Conservation (phyloP, 2,113 vertebrate genomes). For the Mobula birostris region DNA sequence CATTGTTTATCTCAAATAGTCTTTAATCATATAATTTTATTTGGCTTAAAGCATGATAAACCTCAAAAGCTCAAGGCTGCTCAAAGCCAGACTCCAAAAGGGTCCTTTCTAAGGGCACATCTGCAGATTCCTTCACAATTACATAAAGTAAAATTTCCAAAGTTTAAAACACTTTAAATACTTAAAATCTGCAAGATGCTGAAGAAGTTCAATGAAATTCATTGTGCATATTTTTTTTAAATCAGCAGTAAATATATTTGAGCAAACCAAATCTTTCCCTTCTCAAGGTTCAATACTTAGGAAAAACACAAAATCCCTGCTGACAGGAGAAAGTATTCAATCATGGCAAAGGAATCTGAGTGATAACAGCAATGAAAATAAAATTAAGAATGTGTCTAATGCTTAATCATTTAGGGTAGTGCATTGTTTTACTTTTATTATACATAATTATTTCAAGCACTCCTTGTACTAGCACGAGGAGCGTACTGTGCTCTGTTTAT, state of each 20-base stretch:
- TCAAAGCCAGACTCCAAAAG: slow-evolving; percentile 55
- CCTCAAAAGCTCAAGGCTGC: slow-evolving; percentile 54
- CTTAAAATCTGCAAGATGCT: background rate
- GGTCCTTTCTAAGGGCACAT: slow-evolving; percentile 44
- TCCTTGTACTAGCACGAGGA: background rate
- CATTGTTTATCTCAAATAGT: slow-evolving; percentile 49
- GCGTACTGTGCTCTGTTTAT: background rate
- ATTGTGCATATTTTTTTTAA: background rate
- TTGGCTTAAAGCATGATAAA: slow-evolving; percentile 56
- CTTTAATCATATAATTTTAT: slow-evolving; percentile 66
- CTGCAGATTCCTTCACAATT: slow-evolving; percentile 43
- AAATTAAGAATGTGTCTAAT: background rate
- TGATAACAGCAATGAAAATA: slow-evolving; percentile 8
- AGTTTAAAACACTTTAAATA: slow-evolving; percentile 46
- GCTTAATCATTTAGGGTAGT: background rate
- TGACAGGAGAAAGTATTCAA: slow-evolving; percentile 22
- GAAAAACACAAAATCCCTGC: background rate
- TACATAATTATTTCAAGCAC: background rate
- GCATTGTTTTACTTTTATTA: background rate
- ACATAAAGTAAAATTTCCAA: slow-evolving; percentile 46
- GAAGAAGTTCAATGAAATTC: background rate
- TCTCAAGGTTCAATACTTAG: background rate
- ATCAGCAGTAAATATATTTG: background rate
- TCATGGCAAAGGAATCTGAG: background rate
- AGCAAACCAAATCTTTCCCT: background rate